A percentile compares a stretch with the other conserved stretches of the same genome.
These are phyloP conservation scores for Drosophila kuntzei DNA, from an alignment of 2,888 invertebrate species.

Conservation along the genomic window DNA sequence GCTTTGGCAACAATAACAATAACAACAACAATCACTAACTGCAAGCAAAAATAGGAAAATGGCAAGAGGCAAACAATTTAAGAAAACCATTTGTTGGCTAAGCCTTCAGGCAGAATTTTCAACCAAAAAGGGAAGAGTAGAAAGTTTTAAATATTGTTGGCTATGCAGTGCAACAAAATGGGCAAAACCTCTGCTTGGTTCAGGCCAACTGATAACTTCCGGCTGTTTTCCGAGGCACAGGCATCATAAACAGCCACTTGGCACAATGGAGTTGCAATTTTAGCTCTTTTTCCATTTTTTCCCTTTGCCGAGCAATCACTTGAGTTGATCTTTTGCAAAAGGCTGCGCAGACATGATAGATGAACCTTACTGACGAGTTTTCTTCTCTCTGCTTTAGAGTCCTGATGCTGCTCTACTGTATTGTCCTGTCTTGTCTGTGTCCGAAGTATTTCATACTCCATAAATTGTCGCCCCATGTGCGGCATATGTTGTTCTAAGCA, in stretches of 20 bases:
- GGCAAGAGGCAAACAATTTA: constrained; percentile 72
- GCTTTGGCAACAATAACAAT: constrained; percentile 30
- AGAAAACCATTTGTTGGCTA: constrained; percentile 73
- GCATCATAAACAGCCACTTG: constrained; percentile 66
- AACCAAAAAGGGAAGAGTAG: background rate
- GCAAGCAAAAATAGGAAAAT: constrained; percentile 63
- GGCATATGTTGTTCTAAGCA: constrained; percentile 61
- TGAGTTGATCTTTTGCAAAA: constrained; percentile 43
- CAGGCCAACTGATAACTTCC: constrained; percentile 74
- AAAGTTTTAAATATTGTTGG: constrained; percentile 20
- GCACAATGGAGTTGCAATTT: constrained; percentile 46
- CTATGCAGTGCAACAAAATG: constrained; percentile 42
- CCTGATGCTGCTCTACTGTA: constrained; percentile 17
- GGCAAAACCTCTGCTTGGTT: constrained; percentile 45
- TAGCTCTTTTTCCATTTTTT: constrained; percentile 9
- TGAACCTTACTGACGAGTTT: constrained; percentile 57
- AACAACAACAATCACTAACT: constrained; percentile 36
- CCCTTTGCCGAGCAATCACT: constrained; percentile 22
- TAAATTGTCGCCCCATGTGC: constrained; percentile 57
- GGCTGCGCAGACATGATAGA: constrained; percentile 65
- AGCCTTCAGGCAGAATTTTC: constrained; percentile 49
- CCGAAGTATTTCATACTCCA: constrained; percentile 14
- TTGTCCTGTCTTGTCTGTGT: background rate
- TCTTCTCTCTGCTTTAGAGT: background rate
- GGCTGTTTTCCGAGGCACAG: constrained; percentile 30